Evolutionary conservation across 2,888 invertebrate species (phyloP).

Genomic region (Syritta pipiens): DNA sequence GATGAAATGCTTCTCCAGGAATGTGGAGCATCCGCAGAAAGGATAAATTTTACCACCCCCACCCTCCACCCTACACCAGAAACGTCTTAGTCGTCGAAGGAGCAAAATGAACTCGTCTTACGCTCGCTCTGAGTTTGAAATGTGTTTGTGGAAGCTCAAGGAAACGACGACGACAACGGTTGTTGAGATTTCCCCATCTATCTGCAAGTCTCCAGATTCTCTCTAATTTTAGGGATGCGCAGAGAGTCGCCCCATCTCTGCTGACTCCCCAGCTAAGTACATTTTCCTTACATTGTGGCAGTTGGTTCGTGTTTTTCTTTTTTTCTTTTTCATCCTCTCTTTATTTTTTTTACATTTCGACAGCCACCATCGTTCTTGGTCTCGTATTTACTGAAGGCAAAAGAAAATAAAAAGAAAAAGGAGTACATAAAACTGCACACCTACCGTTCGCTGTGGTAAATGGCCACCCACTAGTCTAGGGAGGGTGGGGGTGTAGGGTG

Average conservation of each 20-base stretch:
- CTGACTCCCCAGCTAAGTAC: conserved; percentile 26
- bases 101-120: conserved; percentile 19
- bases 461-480: conserved; percentile 51
- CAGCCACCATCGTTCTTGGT: conserved; percentile 67
- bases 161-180: not conserved
- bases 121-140: conserved; percentile 10
- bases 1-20: conserved; percentile 46
- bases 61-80: not conserved
- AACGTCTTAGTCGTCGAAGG: conserved; percentile 66
- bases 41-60: conserved; percentile 7
- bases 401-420: conserved; percentile 33
- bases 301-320: not conserved
- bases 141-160: conserved; percentile 46
- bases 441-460: conserved; percentile 47
- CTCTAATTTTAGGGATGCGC: conserved; percentile 63
- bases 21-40: conserved; percentile 61
- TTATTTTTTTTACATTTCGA: conserved; percentile 22
- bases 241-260: conserved; percentile 41
- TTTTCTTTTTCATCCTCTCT: conserved; percentile 6
- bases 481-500: conserved; percentile 29
- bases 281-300: conserved; percentile 61
- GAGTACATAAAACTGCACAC: conserved; percentile 65
- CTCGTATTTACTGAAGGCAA: conserved; percentile 58
- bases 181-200: conserved; percentile 48
- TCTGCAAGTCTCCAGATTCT: conserved; percentile 35